Base-by-base conservation (phyloP, 2,113 vertebrate genomes). In the Apodemus sylvaticus region DNA sequence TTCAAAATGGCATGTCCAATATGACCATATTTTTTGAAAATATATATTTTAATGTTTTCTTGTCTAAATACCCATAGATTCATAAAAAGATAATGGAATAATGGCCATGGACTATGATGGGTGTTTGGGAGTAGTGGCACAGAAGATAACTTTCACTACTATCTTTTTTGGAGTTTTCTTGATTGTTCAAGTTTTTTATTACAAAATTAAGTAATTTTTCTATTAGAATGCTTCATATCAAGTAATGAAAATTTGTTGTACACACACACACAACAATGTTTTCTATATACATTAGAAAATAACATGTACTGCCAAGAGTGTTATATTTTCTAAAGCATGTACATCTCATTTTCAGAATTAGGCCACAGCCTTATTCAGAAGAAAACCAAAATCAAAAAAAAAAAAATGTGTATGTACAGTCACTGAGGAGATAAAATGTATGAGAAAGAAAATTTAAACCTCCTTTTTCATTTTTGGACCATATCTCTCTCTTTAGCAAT, bases 381-480 rank as follows among this genome's bases (percentile, higher is more conserved):
- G 20, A 51, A 89, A 34, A 85, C 71, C 34, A 70, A 36, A 70
- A n/a, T n/a, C n/a, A 70, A 17, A 13, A 76, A 82, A 39, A 22
- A 10, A 16, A 16, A 55, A 68, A 29, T 5, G 60, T 73, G 45
- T 87, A 36, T 16, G 36, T 34, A 95, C 8, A 64, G 48, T 93
- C 79, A 96, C 13, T 68, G 90, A 74, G 3, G 3, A 70, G 36
- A 68, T 96, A 51, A 91, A 78, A 73, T 79, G 81, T 53, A 73
- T 29, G 39, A 7, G 68, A 91, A 93, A 93, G 79, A 10, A 89
- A 88, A 93, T 55, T 71, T 83, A 24, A 34, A 3, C 1, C 1
- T n/a, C 39, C 53, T 97, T 71, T 58, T 97, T 98, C 96, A 58
- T 92, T 96, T 97, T 58, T 81, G 48, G 89, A 55, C 62, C 94